Evolutionary conservation across 2,113 vertebrate genomes (phyloP), one percentile per base, ranked within the genome.

Genomic region (Platichthys flesus): DNA sequence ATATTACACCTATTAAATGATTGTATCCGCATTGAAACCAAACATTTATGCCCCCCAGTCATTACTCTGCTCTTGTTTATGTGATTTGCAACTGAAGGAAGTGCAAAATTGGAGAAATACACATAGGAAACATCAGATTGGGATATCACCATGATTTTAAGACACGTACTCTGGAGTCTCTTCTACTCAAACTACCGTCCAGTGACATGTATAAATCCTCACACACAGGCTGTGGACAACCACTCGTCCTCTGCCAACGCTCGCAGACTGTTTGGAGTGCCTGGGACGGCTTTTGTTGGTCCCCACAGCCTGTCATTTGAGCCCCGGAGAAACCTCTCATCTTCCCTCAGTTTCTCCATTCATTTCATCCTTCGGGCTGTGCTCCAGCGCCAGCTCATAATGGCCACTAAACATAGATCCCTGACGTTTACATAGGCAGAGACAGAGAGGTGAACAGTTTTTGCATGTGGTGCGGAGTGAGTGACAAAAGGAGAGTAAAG

Each of bases 291-390:
- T 64, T 83, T 81, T 81, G 78, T 52, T 37, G 49, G 67, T 76
- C 42, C 60, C 70, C 81, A 23, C 71, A 81, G 76, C 82, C 84
- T 85, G 66, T 88, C 72, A 91, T 91, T 88, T 83, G 62, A 85
- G 31, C 62, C 76, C 52, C 69, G 18, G 18, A 74, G 60, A 83
- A 86, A 66, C 73, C 79, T 82, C 79, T 85, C 74, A 84, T 87
- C 82, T 84, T 85, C 76, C 60, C 73, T 73, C 24, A 2, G 63
- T 67, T 56, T 58, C 74, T 73, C 26, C 64, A 49, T 66, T 83
- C 76, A 77, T 77, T 77, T 79, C 55, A 24, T 78, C 77, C 71
- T 59, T 13, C 9, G 24, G 74, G 66, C 55, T 87, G 58, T 64
- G 63, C 73, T 79, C 75, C 82, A 79, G 79, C 3, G 64, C 64